These are phyloP conservation scores for Leptopilina drosophilae DNA, from an alignment of 2,888 invertebrate genomes.

Conservation along the genomic window DNA sequence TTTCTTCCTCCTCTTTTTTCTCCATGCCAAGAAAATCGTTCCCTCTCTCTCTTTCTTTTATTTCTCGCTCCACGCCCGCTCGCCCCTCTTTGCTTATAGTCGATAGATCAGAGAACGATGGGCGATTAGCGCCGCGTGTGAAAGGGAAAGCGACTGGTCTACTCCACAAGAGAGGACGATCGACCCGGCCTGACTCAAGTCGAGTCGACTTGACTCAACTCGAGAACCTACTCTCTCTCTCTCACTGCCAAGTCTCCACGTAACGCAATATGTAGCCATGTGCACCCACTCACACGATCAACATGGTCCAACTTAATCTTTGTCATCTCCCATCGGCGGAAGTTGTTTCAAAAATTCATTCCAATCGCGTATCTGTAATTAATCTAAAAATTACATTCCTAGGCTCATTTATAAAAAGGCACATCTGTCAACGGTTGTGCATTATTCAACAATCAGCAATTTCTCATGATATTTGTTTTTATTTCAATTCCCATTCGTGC, in stretches of 20 bases:
- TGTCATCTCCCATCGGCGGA: conserved; percentile 42
- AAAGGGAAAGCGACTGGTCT: conserved; percentile 74
- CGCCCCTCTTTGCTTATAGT: conserved; percentile 55
- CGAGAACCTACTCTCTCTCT: conserved; percentile 68
- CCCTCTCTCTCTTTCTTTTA: conserved; percentile 47
- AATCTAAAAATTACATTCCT: background rate
- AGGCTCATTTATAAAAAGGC: background rate
- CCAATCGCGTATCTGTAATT: background rate
- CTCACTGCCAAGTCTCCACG: conserved; percentile 62
- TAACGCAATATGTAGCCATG: conserved; percentile 64
- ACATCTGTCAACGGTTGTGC: too few species aligned
- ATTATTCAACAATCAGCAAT: too few species aligned
- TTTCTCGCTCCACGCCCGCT: conserved; percentile 55
- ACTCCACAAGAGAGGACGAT: conserved; percentile 64
- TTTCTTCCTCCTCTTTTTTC: conserved; percentile 40
- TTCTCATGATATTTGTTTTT: too few species aligned
- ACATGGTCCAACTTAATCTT: conserved; percentile 45
- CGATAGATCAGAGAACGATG: conserved; percentile 72
- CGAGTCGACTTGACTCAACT: conserved; percentile 51
- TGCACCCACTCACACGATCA: conserved; percentile 52
- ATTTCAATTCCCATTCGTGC: too few species aligned
- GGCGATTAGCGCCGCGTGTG: conserved; percentile 75
- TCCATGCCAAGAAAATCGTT: conserved; percentile 16
- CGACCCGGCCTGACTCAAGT: conserved; percentile 61
- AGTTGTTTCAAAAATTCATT: conserved; percentile 38